Evolutionary conservation across 2,797 vertebrate species (phyloP).

Genomic region (Phalloptychus januarius): DNA sequence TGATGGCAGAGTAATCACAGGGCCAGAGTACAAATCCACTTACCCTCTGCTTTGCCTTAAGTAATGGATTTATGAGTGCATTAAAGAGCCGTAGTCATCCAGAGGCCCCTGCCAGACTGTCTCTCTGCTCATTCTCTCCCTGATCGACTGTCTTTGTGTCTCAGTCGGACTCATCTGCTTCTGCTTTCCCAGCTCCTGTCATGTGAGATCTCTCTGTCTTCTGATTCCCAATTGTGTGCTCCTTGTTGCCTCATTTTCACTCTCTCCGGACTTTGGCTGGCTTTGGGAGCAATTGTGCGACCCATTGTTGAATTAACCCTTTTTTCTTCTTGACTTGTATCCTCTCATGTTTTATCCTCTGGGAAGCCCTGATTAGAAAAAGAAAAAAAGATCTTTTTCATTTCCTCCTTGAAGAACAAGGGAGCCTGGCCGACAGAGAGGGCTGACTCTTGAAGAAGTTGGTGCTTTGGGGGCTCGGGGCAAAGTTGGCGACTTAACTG

Average conservation of each 20-base stretch:
- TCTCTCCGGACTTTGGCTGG: slow-evolving; percentile 19
- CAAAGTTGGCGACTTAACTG: slow-evolving; percentile 43
- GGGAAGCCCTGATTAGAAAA: slow-evolving; percentile 36
- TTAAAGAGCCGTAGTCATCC: slow-evolving; percentile 79
- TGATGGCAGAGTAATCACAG: slow-evolving; percentile 84
- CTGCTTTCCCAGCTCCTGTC: slow-evolving; percentile 47
- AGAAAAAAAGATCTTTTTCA: not conserved
- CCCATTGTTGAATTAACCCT: slow-evolving; percentile 41
- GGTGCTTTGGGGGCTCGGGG: slow-evolving; percentile 35
- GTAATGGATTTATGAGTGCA: slow-evolving; percentile 87
- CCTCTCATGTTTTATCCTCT: slow-evolving; percentile 38
- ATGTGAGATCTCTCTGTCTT: slow-evolving; percentile 51
- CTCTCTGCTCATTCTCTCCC: slow-evolving; percentile 64
- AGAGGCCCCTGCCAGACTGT: slow-evolving; percentile 77
- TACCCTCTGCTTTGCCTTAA: slow-evolving; percentile 81
- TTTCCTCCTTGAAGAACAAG: slow-evolving; percentile 22
- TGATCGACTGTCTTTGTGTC: slow-evolving; percentile 65
- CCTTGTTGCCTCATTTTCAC: slow-evolving; percentile 62
- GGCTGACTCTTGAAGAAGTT: slow-evolving; percentile 23
- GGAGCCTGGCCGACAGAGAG: slow-evolving; percentile 40
- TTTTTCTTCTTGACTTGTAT: slow-evolving; percentile 32
- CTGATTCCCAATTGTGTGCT: slow-evolving; percentile 53
- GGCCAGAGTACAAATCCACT: slow-evolving; percentile 84
- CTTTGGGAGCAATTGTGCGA: slow-evolving; percentile 35
- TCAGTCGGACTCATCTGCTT: slow-evolving; percentile 46